Evolutionary conservation across 92 coral and sea anemone genomes (phyloP).

Genomic region (Pocillopora grandis): DNA sequence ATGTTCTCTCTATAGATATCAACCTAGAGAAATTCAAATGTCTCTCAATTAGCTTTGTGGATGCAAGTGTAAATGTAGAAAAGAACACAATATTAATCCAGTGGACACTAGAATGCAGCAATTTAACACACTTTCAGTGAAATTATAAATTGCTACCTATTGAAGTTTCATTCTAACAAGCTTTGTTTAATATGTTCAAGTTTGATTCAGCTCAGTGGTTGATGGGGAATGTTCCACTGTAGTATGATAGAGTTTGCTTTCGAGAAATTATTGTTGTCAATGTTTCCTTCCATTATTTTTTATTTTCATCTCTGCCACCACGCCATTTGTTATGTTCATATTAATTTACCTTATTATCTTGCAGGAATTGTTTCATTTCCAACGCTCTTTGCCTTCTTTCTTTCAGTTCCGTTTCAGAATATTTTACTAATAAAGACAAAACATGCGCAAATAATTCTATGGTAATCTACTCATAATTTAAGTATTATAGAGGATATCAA

Average conservation of each 20-base stretch:
- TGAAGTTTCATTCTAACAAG: background rate
- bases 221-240: too few species aligned
- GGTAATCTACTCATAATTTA: too few species aligned
- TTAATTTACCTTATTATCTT: constrained; percentile 53
- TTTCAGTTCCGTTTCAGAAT: constrained; percentile 53
- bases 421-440: constrained; percentile 4
- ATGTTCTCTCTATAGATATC: constrained; percentile 56
- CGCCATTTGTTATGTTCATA: background rate
- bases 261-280: too few species aligned
- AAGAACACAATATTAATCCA: too few species aligned
- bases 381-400: constrained; percentile 54
- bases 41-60: background rate
- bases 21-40: constrained; percentile 33
- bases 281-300: too few species aligned
- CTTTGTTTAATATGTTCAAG: background rate
- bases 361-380: constrained; percentile 58
- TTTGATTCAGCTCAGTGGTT: background rate
- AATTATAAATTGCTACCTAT: background rate
- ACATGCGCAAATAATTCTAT: background rate
- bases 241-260: too few species aligned
- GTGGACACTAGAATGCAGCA: too few species aligned
- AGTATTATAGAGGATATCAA: too few species aligned
- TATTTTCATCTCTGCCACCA: too few species aligned
- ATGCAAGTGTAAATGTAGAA: too few species aligned
- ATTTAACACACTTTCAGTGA: too few species aligned